phyloP scores from a whole-genome alignment of 2,797 vertebrate species.

The Gallinago solitaria region DNA sequence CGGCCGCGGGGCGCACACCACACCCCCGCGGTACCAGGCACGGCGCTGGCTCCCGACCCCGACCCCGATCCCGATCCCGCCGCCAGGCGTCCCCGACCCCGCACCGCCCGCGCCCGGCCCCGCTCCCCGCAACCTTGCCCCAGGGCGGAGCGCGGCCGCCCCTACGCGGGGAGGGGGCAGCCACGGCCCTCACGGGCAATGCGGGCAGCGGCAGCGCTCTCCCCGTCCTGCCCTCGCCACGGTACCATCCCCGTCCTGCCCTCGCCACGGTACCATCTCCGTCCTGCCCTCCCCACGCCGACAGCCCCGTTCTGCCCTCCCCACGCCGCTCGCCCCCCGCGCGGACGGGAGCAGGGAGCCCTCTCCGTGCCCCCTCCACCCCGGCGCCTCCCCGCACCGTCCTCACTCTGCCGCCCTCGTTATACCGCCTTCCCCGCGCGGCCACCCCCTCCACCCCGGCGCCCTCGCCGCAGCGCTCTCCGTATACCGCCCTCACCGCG shows the following conservation, averaged over 20 bases:
- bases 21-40: constrained; percentile 79
- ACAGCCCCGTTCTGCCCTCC: background rate
- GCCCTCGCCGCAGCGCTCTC: background rate
- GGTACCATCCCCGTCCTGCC: background rate
- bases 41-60: constrained; percentile 66
- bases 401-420: rapidly evolving
- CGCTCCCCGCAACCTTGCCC: background rate
- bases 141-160: background rate
- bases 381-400: background rate
- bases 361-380: background rate
- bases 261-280: background rate
- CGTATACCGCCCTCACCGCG: background rate
- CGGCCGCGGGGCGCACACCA: constrained; percentile 76
- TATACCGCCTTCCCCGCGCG: no score
- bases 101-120: background rate
- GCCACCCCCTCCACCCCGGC: no score
- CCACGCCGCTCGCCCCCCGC: background rate
- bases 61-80: constrained; percentile 76
- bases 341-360: no score
- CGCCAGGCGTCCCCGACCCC: constrained; percentile 20
- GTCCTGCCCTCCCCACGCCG: no score
- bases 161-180: background rate
- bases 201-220: background rate
- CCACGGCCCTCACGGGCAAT: background rate
- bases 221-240: no score